Conservation (phyloP, 1,140 invertebrate genomes). For the Bombyx mori region ASM3026992v2 NC_085118.1:5947501-5948000, state of each 20-base stretch:
- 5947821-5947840: too few relatives aligned
- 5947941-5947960: too few relatives aligned
- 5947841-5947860: too few relatives aligned
- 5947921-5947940: too few relatives aligned
- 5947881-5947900: too few relatives aligned
- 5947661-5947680: slow-evolving; percentile 27
- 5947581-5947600: slow-evolving; percentile 67
- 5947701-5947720: slow-evolving; percentile 57
- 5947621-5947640: slow-evolving; percentile 31
- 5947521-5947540: slow-evolving; percentile 62
- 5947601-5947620: slow-evolving; percentile 62
- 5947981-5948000: too few relatives aligned
- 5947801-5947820: not conserved
- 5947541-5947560: slow-evolving; percentile 71
- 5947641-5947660: slow-evolving; percentile 20
- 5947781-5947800: slow-evolving; percentile 4
- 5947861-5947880: too few relatives aligned
- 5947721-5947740: slow-evolving; percentile 39
- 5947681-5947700: slow-evolving; percentile 26
- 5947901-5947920: too few relatives aligned
- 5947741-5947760: slow-evolving; percentile 24
- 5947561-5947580: slow-evolving; percentile 56
- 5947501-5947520: slow-evolving; percentile 65
- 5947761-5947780: slow-evolving; percentile 50
- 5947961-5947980: too few relatives aligned